A percentile compares a stretch with the other conserved stretches of the same genome.
phyloP scores from a whole-genome alignment of 2,113 vertebrate genomes.

The Oxygymnocypris stewartii region DNA sequence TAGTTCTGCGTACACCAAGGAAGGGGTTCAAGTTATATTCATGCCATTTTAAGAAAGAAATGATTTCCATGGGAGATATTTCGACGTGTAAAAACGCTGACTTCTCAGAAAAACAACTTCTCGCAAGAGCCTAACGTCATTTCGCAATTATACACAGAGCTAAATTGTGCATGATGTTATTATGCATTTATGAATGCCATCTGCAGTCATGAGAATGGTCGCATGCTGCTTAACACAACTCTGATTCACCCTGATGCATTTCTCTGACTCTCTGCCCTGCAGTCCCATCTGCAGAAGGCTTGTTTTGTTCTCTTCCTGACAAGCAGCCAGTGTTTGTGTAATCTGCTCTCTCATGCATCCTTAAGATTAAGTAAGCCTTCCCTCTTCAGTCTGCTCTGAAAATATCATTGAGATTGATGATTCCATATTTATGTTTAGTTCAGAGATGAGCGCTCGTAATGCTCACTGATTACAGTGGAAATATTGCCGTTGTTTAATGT shows the following conservation, averaged over 20 bases:
- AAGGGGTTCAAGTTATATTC: background rate
- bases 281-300: conserved; percentile 42
- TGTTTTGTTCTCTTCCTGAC: conserved; percentile 44
- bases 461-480: conserved; percentile 11
- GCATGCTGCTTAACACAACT: conserved; percentile 5
- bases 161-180: conserved; percentile 37
- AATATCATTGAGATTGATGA: conserved; percentile 17
- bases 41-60: background rate
- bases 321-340: conserved; percentile 52
- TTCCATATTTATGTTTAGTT: conserved; percentile 14
- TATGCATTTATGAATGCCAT: conserved; percentile 27
- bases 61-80: background rate
- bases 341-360: conserved; percentile 30
- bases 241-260: conserved; percentile 32
- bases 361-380: conserved; percentile 24
- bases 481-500: conserved; percentile 18
- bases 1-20: background rate
- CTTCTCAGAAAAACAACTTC: conserved; percentile 3
- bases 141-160: background rate
- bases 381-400: conserved; percentile 15
- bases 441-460: background rate
- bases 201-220: background rate
- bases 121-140: background rate
- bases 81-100: no score
- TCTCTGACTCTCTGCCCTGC: conserved; percentile 15